Evolutionary conservation across 2,113 vertebrate species (phyloP).

Genomic region (Clupea harengus): DNA sequence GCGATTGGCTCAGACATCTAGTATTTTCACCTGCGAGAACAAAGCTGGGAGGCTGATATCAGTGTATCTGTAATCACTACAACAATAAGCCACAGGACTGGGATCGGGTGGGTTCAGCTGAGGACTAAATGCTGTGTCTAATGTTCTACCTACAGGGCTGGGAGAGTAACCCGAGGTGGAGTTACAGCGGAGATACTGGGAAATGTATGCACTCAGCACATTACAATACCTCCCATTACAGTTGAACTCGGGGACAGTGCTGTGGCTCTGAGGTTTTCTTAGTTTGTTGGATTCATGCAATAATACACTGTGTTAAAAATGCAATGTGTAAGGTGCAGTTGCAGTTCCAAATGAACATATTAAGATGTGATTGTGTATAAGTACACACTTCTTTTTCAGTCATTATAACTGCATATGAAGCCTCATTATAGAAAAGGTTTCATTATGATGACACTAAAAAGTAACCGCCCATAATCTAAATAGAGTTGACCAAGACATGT

Average conservation of each 20-base stretch:
- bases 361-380: too few relatives aligned
- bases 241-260: neutral
- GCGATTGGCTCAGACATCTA: slow-evolving; percentile 8
- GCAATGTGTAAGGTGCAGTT: neutral
- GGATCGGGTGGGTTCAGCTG: neutral
- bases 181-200: neutral
- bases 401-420: neutral
- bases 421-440: neutral
- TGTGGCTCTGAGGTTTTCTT: neutral
- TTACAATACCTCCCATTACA: neutral
- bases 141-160: slow-evolving; percentile 8
- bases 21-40: slow-evolving; percentile 33
- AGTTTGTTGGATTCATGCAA: neutral
- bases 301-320: neutral
- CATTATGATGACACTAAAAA: neutral
- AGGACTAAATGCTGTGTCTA: slow-evolving; percentile 7
- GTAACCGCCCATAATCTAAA: neutral
- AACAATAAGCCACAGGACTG: slow-evolving; percentile 14
- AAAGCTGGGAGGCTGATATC: slow-evolving; percentile 19
- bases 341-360: neutral
- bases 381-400: too few relatives aligned
- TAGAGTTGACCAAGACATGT: slow-evolving; percentile 51
- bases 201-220: slow-evolving; percentile 4
- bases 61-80: slow-evolving; percentile 7
- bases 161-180: neutral